Percentiles rank a stretch among this genome's conserved stretches.
Conservation (phyloP, 2,113 vertebrate genomes). For the Numida meleagris region DNA sequence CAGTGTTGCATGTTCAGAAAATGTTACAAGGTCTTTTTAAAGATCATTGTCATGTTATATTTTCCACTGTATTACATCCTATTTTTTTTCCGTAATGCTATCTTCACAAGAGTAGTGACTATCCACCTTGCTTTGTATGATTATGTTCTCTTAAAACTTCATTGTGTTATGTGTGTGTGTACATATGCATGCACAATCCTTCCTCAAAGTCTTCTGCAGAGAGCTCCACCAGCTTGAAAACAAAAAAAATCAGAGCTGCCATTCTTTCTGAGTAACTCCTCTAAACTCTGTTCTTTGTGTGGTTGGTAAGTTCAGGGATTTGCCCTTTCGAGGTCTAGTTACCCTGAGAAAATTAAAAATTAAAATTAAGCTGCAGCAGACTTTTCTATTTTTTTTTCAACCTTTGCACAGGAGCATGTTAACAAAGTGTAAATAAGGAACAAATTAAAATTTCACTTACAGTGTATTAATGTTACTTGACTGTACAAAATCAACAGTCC, state of each 20-base stretch:
- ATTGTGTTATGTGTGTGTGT: rapidly evolving
- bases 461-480: not conserved
- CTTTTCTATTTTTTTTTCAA: not conserved
- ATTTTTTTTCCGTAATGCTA: not conserved
- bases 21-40: not conserved
- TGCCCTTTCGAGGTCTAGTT: not conserved
- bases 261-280: not conserved
- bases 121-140: not conserved
- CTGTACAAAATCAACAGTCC: not conserved
- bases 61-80: not conserved
- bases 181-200: not conserved
- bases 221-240: not conserved
- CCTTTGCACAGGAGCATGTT: not conserved
- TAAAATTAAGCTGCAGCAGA: not conserved
- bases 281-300: not conserved
- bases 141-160: not conserved
- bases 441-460: not conserved
- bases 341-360: not conserved
- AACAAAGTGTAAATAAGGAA: not conserved
- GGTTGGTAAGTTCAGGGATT: not conserved
- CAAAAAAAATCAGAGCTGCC: not conserved
- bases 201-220: not conserved
- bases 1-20: not conserved
- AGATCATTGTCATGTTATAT: not conserved
- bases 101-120: not conserved